Base-by-base conservation (phyloP, 1,140 invertebrate genomes). In the Melitaea cinxia region DNA sequence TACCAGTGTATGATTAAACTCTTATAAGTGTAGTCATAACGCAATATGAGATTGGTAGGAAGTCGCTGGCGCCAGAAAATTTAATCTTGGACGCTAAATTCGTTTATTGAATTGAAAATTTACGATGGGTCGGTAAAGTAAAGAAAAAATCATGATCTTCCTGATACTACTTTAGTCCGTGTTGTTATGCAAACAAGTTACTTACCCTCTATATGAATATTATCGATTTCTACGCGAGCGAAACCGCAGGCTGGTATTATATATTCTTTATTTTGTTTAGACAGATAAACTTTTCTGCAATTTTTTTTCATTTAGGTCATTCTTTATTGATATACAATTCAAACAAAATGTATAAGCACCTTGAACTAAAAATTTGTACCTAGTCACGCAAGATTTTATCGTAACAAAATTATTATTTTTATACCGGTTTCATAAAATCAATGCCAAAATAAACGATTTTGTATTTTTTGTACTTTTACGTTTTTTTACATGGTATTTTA, bases 351-450 rank as follows among this genome's bases (percentile, higher is more conserved):
- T 39, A 55, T 57, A 23, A 45, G 42, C 50, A 63, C 61, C 61
- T 63, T 63, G 61, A 63, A 63, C 61, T 63, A 50, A 63, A 63
- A 63, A 63, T 42, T 26, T 53, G 45, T 15, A n/a, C n/a, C n/a
- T n/a, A 45, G 39, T 28, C 61, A 56, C 53, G 28, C 61, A 53
- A 63, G 61, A 63, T 63, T 37, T 26, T 63, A 56, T 63, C 61
- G 53, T 53, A 35, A 39, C 35, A 56, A 47, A 42, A 56, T 56
- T 63, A 55, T 47, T 55, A 33, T 39, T 26, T 57, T 57, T 47
- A 19, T 6, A 21, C 10, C 9, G 21, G 3, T 39, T n/a, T 15
- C n/a, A 0, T 1, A 2, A 5, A 37, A 37, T 37, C n/a, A n/a
- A n/a, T n/a, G n/a, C n/a, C n/a, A n/a, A n/a, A n/a, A n/a, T n/a